Percentiles rank a stretch among this genome's conserved stretches.
phyloP scores from a whole-genome alignment of 2,888 invertebrate species.

The Melikaiella ostensackeni region DNA sequence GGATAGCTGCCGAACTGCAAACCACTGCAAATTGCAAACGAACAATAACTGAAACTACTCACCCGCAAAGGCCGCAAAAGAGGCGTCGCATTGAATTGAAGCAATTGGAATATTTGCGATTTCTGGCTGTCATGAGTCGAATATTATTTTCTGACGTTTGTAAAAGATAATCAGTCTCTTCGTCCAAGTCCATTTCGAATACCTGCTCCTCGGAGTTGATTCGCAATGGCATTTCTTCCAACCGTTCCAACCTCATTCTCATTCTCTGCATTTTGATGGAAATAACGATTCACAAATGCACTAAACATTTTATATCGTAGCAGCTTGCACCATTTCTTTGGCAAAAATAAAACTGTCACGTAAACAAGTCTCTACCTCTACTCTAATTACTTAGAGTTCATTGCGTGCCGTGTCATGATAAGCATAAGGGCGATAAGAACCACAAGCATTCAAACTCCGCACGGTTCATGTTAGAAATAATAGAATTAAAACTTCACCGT shows the following conservation, averaged over 20 bases:
- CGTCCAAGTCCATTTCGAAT: constrained; percentile 77
- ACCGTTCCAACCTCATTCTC: constrained; percentile 65
- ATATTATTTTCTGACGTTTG: constrained; percentile 72
- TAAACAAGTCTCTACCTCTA: background rate
- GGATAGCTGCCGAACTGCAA: background rate
- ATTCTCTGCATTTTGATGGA: constrained; percentile 35
- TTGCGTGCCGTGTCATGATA: background rate
- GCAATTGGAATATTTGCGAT: constrained; percentile 68
- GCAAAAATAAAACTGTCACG: background rate
- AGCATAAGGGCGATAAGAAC: background rate
- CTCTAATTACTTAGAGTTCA: background rate
- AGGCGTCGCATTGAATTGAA: constrained; percentile 66
- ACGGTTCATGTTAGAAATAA: background rate
- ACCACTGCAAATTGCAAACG: background rate
- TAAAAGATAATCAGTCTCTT: constrained; percentile 74
- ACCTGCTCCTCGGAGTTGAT: constrained; percentile 74
- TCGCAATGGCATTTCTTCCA: constrained; percentile 74
- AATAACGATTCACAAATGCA: constrained; percentile 32
- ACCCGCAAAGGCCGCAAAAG: constrained; percentile 68
- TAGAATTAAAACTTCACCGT: background rate
- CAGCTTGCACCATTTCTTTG: background rate
- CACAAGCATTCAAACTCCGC: background rate
- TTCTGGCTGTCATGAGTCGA: constrained; percentile 59
- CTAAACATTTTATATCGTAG: constrained; percentile 23
- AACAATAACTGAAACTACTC: constrained; percentile 51